Conservation (phyloP, 2,797 vertebrate genomes). For the Poeciliopsis turneri region DNA sequence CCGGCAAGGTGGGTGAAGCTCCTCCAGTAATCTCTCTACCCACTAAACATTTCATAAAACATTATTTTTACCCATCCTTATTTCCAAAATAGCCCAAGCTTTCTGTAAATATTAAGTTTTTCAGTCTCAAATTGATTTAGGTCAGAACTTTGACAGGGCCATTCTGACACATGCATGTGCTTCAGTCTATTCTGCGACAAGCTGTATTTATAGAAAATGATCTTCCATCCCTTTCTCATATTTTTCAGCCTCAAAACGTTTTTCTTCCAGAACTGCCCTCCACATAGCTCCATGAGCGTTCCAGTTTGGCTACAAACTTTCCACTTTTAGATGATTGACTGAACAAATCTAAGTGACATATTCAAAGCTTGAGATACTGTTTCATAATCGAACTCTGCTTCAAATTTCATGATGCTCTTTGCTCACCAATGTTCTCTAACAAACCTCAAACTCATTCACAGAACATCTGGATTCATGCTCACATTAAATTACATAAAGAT, state of each 20-base stretch:
- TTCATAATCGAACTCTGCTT: background rate
- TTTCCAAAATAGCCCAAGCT: background rate
- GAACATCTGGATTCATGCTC: background rate
- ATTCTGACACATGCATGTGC: too few relatives aligned
- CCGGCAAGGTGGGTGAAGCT: too few relatives aligned
- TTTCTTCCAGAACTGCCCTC: too few relatives aligned
- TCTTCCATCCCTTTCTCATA: too few relatives aligned
- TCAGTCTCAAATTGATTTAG: background rate
- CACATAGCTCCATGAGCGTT: background rate
- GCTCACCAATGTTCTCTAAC: background rate
- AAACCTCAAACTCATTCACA: background rate
- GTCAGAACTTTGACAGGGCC: background rate
- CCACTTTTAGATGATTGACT: too few relatives aligned
- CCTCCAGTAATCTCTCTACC: background rate
- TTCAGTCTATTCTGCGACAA: too few relatives aligned
- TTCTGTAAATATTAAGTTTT: background rate
- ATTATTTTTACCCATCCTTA: background rate
- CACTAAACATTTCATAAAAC: background rate
- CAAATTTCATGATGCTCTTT: background rate
- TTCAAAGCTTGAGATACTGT: background rate
- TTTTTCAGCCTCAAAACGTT: too few relatives aligned
- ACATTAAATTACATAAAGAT: background rate
- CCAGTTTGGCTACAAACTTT: background rate
- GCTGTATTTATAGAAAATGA: too few relatives aligned
- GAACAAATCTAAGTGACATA: background rate